phyloP scores from a whole-genome alignment of 2,888 invertebrate species.

The Bruchidius siliquastri region DNA sequence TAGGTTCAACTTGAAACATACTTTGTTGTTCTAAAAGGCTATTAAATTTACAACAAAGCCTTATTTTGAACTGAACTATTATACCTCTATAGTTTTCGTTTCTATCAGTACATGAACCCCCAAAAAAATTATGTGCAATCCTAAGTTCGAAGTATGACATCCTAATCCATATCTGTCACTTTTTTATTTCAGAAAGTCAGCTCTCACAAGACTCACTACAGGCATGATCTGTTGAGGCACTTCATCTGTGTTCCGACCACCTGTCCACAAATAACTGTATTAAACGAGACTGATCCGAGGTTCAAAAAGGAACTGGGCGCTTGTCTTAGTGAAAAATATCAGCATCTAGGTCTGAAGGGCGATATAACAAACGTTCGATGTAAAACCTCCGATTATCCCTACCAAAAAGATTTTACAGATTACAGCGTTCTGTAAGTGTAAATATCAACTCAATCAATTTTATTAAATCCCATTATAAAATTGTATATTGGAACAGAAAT shows the following conservation, averaged over 20 bases:
- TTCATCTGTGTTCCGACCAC: constrained; percentile 24
- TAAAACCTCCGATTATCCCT: constrained; percentile 14
- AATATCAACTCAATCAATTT: background rate
- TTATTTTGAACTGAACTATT: too few species aligned
- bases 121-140: too few species aligned
- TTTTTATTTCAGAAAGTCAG: constrained; percentile 16
- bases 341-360: constrained; percentile 18
- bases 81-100: too few species aligned
- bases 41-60: too few species aligned
- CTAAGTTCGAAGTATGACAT: too few species aligned
- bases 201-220: constrained; percentile 17
- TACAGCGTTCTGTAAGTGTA: constrained; percentile 21
- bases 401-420: constrained; percentile 23
- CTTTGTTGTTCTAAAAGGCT: too few species aligned
- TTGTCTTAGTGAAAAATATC: constrained; percentile 22
- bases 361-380: constrained; percentile 15
- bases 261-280: constrained; percentile 19
- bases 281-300: constrained; percentile 14
- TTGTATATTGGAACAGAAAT: too few species aligned
- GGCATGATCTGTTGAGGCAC: constrained; percentile 23
- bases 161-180: background rate
- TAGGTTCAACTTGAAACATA: too few species aligned
- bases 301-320: constrained; percentile 14
- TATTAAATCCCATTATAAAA: too few species aligned
- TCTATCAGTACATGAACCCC: too few species aligned